These are phyloP conservation scores for Micoletzkya japonica DNA, from an alignment of 2,888 invertebrate species.

Conservation along the genomic window DNA sequence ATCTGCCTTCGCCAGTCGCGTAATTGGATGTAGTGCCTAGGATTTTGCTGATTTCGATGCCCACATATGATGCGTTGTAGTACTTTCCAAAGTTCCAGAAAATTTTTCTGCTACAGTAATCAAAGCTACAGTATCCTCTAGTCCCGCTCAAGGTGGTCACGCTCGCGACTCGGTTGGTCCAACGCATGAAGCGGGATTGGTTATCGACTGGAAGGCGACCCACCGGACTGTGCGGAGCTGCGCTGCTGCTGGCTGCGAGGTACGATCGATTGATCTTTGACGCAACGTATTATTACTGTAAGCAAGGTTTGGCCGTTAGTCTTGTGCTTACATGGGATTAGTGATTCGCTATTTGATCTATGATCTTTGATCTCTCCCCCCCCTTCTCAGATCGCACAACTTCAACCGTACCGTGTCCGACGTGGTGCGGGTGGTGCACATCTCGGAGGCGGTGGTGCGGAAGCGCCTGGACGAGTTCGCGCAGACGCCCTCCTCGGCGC, in stretches of 20 bases:
- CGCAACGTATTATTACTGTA: background rate
- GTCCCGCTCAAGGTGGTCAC: conserved; percentile 74
- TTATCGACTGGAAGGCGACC: conserved; percentile 93
- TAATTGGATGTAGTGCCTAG: too few relatives aligned
- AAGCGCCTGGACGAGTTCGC: conserved; percentile 83
- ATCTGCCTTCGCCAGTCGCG: too few relatives aligned
- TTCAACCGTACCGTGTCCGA: conserved; percentile 60
- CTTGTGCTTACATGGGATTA: background rate
- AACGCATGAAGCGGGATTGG: conserved; percentile 96
- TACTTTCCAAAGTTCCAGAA: too few relatives aligned
- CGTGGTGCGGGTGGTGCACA: conserved; percentile 61
- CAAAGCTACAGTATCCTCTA: background rate
- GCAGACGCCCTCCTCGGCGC: conserved; percentile 89
- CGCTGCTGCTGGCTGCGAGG: conserved; percentile 88
- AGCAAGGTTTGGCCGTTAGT: background rate
- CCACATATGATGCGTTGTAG: too few relatives aligned
- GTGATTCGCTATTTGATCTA: background rate
- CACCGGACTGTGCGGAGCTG: conserved; percentile 96
- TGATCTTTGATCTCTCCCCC: background rate
- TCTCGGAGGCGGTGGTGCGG: conserved; percentile 58
- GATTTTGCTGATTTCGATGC: too few relatives aligned
- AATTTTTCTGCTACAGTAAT: background rate
- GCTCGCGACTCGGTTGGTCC: conserved; percentile 88
- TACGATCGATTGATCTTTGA: conserved; percentile 73
- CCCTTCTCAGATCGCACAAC: conserved; percentile 40